Evolutionary conservation across 2,113 vertebrate species (phyloP).

Genomic region (Rhodinocichla rosea): DNA sequence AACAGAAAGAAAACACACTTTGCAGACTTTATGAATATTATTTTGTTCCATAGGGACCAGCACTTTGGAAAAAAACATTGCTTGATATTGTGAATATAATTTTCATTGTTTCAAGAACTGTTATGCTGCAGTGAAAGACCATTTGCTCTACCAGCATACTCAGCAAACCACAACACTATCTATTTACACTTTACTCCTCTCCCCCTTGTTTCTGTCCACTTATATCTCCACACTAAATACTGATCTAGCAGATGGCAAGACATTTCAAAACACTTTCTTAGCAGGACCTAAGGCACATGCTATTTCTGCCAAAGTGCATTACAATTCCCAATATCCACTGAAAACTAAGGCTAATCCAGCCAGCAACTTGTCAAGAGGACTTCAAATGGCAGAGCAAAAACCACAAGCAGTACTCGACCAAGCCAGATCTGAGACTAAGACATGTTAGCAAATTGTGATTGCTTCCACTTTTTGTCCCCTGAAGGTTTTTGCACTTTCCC

Average conservation of each 20-base stretch:
- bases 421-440: not conserved
- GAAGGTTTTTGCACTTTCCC: not conserved
- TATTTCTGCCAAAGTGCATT: not conserved
- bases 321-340: not conserved
- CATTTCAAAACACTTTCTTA: not conserved
- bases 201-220: not conserved
- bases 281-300: not conserved
- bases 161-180: not conserved
- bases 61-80: not conserved
- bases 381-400: not conserved
- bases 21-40: not conserved
- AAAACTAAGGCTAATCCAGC: not conserved
- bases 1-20: not conserved
- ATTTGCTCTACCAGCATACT: not conserved
- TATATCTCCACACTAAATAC: not conserved
- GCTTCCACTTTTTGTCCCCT: not conserved
- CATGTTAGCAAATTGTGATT: not conserved
- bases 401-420: not conserved
- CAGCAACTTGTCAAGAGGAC: not conserved
- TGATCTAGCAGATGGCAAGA: not conserved
- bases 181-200: not conserved
- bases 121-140: not conserved
- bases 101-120: not conserved
- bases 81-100: not conserved
- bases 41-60: not conserved